These are phyloP conservation scores for Strix uralensis DNA, from an alignment of 2,113 vertebrate genomes.

Conservation along the genomic window DNA sequence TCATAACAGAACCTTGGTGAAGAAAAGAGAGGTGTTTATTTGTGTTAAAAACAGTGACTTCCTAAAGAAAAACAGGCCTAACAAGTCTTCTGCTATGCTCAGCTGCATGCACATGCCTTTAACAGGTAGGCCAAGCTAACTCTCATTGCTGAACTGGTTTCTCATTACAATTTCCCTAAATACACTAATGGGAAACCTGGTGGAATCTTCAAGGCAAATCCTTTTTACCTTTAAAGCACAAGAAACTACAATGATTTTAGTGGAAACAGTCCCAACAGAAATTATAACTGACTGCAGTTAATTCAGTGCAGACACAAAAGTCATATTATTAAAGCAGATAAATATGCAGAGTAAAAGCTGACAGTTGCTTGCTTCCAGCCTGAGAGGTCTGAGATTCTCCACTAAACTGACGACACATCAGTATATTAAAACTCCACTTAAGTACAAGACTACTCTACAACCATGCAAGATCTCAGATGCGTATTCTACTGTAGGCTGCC, in stretches of 20 bases:
- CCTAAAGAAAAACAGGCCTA: slow-evolving; percentile 13
- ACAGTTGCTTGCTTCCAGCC: neutral
- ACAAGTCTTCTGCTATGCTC: neutral
- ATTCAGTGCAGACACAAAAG: neutral
- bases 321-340: neutral
- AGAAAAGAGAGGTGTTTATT: neutral
- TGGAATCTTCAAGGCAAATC: neutral
- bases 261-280: neutral
- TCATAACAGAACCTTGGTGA: neutral
- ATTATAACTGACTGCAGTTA: neutral
- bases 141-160: slow-evolving; percentile 42
- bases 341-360: neutral
- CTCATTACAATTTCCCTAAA: slow-evolving; percentile 13
- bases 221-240: neutral
- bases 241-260: neutral
- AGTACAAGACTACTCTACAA: accelerated
- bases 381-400: neutral
- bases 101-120: neutral
- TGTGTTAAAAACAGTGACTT: neutral
- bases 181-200: neutral
- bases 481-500: neutral
- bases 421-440: neutral
- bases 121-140: neutral
- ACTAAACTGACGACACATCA: neutral
- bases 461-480: neutral